A percentile compares a stretch with the other conserved stretches of the same genome.
phyloP scores from a whole-genome alignment of 2,113 vertebrate genomes.

The Hippopotamus amphibius region DNA sequence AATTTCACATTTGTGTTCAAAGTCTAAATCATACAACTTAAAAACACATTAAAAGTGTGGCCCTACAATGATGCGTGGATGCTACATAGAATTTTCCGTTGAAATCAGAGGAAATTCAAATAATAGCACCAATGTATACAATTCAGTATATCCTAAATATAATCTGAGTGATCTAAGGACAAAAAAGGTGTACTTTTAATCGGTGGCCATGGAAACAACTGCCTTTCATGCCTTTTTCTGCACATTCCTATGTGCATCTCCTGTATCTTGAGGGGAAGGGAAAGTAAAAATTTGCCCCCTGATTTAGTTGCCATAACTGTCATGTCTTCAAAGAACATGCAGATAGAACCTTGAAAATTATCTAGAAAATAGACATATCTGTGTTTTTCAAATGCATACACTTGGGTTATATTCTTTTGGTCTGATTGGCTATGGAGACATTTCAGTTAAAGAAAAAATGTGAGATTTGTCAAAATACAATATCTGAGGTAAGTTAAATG shows the following conservation, averaged over 20 bases:
- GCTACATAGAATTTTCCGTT: not conserved
- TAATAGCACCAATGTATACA: not conserved
- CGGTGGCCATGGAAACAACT: not conserved
- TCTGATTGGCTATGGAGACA: not conserved
- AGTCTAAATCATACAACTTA: not conserved
- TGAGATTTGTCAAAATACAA: not conserved
- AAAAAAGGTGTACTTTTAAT: not conserved
- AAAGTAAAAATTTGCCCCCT: not conserved
- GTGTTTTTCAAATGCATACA: not conserved
- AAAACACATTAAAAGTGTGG: not conserved
- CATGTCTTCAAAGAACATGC: not conserved
- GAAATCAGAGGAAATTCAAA: conserved; percentile 12
- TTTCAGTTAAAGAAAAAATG: not conserved
- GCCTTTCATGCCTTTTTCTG: not conserved
- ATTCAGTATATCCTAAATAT: not conserved
- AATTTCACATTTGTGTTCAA: not conserved
- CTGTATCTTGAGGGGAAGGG: not conserved
- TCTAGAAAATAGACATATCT: not conserved
- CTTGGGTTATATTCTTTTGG: not conserved
- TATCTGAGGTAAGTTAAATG: not conserved
- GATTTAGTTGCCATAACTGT: not conserved
- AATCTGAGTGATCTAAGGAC: not conserved
- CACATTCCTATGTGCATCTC: not conserved
- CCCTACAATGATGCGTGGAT: not conserved
- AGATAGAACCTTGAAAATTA: not conserved